Conservation (phyloP, 2,888 invertebrate genomes). For the Biston stratarius region DNA sequence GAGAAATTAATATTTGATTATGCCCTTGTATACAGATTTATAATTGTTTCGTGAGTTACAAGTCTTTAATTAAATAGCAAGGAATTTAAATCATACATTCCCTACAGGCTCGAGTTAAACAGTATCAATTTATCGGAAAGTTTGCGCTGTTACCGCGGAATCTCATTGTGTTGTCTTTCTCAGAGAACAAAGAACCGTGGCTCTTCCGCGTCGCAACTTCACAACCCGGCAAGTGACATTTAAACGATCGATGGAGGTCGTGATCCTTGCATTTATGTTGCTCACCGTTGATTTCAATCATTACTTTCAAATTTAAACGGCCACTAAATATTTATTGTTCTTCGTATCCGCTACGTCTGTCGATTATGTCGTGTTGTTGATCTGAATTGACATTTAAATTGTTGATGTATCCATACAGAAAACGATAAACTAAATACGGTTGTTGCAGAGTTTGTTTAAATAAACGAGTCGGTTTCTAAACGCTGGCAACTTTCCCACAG, state of each 20-base stretch:
- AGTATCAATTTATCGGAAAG: constrained; percentile 64
- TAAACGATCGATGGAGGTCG: constrained; percentile 79
- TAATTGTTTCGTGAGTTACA: constrained; percentile 17
- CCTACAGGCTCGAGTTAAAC: constrained; percentile 53
- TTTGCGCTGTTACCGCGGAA: constrained; percentile 65
- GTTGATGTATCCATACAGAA: constrained; percentile 23
- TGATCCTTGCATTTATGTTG: constrained; percentile 62
- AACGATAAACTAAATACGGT: constrained; percentile 38
- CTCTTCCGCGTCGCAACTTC: constrained; percentile 76
- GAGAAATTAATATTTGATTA: constrained; percentile 12
- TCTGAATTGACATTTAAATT: constrained; percentile 27
- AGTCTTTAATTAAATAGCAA: constrained; percentile 30
- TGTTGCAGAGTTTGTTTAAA: constrained; percentile 51
- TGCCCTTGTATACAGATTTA: neutral
- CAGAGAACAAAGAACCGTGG: constrained; percentile 70
- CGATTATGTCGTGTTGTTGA: constrained; percentile 24
- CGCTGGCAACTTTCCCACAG: constrained; percentile 79
- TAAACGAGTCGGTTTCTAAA: constrained; percentile 76
- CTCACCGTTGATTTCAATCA: constrained; percentile 51
- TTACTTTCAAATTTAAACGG: constrained; percentile 45
- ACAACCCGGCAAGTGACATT: constrained; percentile 81
- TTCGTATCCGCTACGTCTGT: constrained; percentile 12
- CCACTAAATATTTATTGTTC: constrained; percentile 38
- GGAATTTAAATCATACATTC: constrained; percentile 53
- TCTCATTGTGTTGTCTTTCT: constrained; percentile 71